A percentile compares a stretch with the other conserved stretches of the same genome.
Evolutionary conservation across 2,113 vertebrate species (phyloP).

Genomic region (Notarius quadriscutis): DNA sequence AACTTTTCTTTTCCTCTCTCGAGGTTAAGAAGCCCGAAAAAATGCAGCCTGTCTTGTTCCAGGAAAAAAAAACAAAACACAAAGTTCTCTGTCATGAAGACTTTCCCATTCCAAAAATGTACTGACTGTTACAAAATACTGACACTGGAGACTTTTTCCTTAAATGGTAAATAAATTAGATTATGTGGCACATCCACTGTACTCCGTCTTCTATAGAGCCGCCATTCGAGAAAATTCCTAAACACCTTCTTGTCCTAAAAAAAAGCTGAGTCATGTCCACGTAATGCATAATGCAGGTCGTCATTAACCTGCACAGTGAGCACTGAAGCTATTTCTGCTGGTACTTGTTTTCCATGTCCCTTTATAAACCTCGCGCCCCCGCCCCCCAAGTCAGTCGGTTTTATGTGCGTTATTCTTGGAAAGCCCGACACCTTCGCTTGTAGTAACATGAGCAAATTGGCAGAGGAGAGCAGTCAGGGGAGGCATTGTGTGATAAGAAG

Average conservation of each 20-base stretch:
- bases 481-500: constrained; percentile 17
- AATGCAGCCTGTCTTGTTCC: background rate
- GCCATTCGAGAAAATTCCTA: background rate
- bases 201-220: background rate
- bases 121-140: background rate
- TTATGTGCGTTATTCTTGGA: constrained; percentile 32
- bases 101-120: background rate
- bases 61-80: background rate
- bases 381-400: background rate
- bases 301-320: background rate
- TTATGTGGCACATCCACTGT: background rate
- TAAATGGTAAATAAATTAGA: background rate
- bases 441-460: constrained; percentile 42
- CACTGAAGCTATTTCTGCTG: constrained; percentile 1
- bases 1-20: background rate
- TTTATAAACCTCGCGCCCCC: background rate
- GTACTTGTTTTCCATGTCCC: background rate
- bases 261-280: background rate
- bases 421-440: constrained; percentile 19
- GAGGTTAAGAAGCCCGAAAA: background rate
- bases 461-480: constrained; percentile 9
- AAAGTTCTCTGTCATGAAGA: background rate
- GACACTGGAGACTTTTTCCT: background rate
- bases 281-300: background rate
- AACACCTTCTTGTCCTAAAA: background rate